Conservation (phyloP, 2,797 vertebrate genomes). For the Cossypha caffra region DNA sequence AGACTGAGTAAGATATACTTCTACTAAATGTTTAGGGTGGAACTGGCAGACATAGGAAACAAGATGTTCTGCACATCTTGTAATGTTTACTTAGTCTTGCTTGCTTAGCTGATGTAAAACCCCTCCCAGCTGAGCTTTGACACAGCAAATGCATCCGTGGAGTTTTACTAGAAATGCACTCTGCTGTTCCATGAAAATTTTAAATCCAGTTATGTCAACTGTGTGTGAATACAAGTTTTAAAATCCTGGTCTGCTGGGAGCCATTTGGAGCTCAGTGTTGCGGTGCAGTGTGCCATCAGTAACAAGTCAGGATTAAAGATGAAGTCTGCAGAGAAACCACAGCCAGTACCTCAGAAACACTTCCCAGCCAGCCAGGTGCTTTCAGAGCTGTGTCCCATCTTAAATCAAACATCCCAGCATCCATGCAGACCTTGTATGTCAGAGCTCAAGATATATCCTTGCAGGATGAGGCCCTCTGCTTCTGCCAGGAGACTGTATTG, state of each 20-base stretch:
- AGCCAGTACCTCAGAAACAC: neutral
- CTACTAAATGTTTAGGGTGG: too few species aligned
- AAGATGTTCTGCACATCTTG: neutral
- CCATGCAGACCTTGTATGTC: neutral
- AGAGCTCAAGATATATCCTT: neutral
- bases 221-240: neutral
- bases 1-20: neutral
- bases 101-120: neutral
- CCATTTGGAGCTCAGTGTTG: neutral
- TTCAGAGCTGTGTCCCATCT: neutral
- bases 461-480: neutral
- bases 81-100: neutral
- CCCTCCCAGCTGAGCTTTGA: neutral
- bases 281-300: neutral
- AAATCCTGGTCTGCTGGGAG: conserved; percentile 5
- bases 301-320: neutral
- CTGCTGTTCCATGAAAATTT: neutral
- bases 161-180: neutral
- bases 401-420: neutral
- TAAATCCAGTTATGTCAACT: neutral
- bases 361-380: neutral
- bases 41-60: fast-evolving
- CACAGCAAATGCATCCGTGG: neutral
- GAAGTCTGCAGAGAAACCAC: neutral
- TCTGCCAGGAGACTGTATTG: neutral